A percentile compares a stretch with the other conserved stretches of the same genome.
Evolutionary conservation across 2,797 vertebrate genomes (phyloP).

Genomic region (Lithobates sylvaticus): DNA sequence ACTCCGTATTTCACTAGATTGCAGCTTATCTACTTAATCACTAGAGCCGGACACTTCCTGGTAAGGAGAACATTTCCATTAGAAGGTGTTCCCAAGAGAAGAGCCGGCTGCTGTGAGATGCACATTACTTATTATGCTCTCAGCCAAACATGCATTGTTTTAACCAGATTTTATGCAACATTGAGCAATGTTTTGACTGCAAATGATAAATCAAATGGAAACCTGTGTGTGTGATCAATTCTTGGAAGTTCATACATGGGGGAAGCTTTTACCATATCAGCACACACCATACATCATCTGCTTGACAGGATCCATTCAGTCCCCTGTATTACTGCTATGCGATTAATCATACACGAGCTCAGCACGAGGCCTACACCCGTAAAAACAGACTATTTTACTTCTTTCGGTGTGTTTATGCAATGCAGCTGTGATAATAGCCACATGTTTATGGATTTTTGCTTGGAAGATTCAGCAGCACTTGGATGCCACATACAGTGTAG

Average conservation of each 20-base stretch:
- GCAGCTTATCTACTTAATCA: slow-evolving; percentile 47
- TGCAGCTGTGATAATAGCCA: background rate
- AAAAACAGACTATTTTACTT: background rate
- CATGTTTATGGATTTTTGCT: background rate
- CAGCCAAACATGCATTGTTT: slow-evolving; percentile 63
- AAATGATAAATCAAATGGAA: slow-evolving; percentile 61
- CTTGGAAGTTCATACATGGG: slow-evolving; percentile 53
- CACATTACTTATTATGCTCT: slow-evolving; percentile 68
- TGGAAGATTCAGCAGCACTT: background rate
- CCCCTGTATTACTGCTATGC: slow-evolving; percentile 13
- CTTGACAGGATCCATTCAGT: slow-evolving; percentile 51
- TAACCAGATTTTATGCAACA: slow-evolving; percentile 64
- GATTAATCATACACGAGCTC: slow-evolving; percentile 39
- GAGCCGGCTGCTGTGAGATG: slow-evolving; percentile 64
- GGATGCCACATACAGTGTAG: background rate
- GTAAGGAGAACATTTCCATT: slow-evolving; percentile 63
- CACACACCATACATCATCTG: slow-evolving; percentile 53
- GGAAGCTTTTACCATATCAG: slow-evolving; percentile 58
- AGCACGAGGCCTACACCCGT: background rate
- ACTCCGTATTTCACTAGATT: background rate
- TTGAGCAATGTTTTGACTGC: slow-evolving; percentile 68
- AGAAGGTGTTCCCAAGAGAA: slow-evolving; percentile 58
- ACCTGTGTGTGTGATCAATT: slow-evolving; percentile 54
- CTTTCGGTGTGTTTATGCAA: background rate
- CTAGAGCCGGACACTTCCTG: slow-evolving; percentile 14